Percentiles rank a stretch among this genome's conserved stretches.
Conservation (phyloP, 2,888 invertebrate species). For the Xanthorhoe designata region DNA sequence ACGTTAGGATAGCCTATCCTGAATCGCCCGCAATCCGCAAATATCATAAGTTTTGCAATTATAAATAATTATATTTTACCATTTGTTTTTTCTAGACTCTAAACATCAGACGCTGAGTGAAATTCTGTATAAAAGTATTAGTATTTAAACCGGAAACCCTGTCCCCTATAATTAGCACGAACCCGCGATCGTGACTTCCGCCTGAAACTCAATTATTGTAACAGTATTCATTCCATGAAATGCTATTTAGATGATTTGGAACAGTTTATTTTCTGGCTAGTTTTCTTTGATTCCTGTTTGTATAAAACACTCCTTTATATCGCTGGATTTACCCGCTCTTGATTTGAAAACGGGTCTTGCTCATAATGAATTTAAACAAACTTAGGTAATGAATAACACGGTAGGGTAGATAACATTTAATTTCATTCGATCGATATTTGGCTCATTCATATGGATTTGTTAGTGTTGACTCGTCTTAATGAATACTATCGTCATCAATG, state of each 20-base stretch:
- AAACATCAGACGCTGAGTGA: background rate
- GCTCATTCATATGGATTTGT: no score
- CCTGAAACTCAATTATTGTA: slow-evolving; percentile 30
- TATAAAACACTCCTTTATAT: background rate
- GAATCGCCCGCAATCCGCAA: no score
- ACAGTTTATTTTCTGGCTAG: slow-evolving; percentile 9
- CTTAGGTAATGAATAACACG: no score
- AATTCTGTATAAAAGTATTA: background rate
- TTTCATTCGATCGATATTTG: no score
- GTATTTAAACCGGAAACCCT: slow-evolving; percentile 10
- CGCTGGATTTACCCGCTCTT: background rate
- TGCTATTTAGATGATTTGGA: slow-evolving; percentile 12
- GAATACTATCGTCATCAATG: background rate
- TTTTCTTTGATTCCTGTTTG: slow-evolving; percentile 11
- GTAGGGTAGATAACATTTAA: no score
- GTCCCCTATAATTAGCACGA: slow-evolving; percentile 20
- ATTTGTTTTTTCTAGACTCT: background rate
- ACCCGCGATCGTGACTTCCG: slow-evolving; percentile 20
- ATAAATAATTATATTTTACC: background rate
- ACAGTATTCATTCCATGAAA: slow-evolving; percentile 24
- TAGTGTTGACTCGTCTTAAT: no score
- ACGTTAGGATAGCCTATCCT: no score
- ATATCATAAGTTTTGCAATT: no score
- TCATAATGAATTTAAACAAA: no score
- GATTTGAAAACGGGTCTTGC: no score